These are phyloP conservation scores for Drosophila takahashii DNA, from an alignment of 1,140 invertebrate species.

Conservation along the genomic window DNA sequence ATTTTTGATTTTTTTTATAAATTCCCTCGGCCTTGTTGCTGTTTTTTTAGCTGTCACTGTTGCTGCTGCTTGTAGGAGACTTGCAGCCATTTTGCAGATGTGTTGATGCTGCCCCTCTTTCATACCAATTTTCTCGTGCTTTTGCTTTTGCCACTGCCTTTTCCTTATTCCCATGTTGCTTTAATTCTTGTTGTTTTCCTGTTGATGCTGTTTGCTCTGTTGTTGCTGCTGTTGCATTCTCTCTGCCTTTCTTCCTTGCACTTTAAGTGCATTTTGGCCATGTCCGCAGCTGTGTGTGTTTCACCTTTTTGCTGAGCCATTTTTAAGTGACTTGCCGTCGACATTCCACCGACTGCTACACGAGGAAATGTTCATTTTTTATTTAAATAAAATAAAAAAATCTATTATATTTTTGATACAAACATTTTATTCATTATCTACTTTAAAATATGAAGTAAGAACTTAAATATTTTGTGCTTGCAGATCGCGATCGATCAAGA, in stretches of 20 bases:
- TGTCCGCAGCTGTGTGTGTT: conserved; percentile 34
- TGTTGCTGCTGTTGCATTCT: conserved; percentile 18
- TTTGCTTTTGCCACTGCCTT: conserved; percentile 6
- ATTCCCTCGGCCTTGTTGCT: not conserved
- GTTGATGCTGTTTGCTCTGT: conserved; percentile 16
- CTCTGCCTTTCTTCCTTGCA: conserved; percentile 48
- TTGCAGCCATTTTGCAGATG: not conserved
- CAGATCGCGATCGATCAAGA: no score
- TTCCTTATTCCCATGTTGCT: conserved; percentile 18
- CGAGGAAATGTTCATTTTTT: not conserved
- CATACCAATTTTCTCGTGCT: conserved; percentile 15
- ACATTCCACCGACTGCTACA: conserved; percentile 49
- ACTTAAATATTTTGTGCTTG: no score
- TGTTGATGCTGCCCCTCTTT: not conserved
- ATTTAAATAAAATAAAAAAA: not conserved
- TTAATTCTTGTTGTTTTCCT: conserved; percentile 23
- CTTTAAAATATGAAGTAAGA: no score
- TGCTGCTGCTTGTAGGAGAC: not conserved
- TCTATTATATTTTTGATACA: no score
- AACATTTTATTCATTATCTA: no score
- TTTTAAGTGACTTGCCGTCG: conserved; percentile 80
- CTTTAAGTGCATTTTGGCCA: conserved; percentile 75
- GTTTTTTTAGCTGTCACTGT: not conserved
- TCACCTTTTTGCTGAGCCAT: conserved; percentile 64
- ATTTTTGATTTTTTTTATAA: conserved; percentile 5